Conservation (phyloP, 2,113 vertebrate genomes). For the Plecturocebus donacophilus region DNA sequence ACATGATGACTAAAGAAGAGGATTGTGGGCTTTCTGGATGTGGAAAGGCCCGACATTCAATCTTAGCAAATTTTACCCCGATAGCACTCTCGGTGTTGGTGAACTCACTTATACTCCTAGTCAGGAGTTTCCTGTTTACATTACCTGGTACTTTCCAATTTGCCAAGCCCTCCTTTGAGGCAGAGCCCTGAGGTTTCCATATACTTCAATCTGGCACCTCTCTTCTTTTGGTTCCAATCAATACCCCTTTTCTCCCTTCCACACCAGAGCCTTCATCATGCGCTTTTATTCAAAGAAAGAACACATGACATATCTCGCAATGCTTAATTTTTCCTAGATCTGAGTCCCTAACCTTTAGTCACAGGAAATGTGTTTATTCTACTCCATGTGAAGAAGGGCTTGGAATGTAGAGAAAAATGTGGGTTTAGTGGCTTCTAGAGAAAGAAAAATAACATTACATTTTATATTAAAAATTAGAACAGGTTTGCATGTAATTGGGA, state of each 20-base stretch:
- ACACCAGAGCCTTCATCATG: background rate
- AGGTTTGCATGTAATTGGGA: background rate
- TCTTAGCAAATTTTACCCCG: background rate
- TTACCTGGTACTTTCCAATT: background rate
- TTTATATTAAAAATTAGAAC: background rate
- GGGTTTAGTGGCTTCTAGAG: background rate
- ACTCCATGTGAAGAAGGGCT: background rate
- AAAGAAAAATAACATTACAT: background rate
- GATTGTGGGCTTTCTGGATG: background rate
- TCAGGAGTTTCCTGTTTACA: background rate
- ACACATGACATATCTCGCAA: background rate
- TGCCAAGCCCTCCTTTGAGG: background rate
- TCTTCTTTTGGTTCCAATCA: background rate
- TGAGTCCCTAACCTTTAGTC: background rate
- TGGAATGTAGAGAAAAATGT: background rate
- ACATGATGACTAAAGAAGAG: background rate
- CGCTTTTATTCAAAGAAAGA: background rate
- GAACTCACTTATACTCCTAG: background rate
- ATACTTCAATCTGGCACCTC: background rate
- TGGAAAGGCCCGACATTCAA: background rate
- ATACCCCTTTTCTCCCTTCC: background rate
- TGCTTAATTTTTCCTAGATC: background rate
- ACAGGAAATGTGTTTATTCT: background rate
- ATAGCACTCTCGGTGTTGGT: background rate
- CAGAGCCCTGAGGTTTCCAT: background rate